Evolutionary conservation across 2,797 vertebrate genomes (phyloP).

Genomic region (Benthosema pterotum): DNA sequence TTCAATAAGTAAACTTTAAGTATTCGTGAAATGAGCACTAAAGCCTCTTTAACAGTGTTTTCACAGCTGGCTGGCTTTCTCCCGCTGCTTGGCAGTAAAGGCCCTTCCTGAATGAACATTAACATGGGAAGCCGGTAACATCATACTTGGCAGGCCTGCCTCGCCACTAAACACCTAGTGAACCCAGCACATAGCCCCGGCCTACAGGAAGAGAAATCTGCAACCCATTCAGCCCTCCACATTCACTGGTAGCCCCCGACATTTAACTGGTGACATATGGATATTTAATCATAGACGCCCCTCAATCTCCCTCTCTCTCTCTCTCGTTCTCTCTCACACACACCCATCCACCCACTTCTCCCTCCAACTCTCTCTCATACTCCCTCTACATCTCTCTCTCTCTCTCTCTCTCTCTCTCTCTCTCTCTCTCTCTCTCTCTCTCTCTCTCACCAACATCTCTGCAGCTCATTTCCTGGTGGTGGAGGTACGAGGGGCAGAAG

Average conservation of each 20-base stretch:
- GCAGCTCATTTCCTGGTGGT: constrained; percentile 9
- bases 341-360: background rate
- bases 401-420: background rate
- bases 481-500: constrained; percentile 12
- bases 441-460: background rate
- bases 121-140: constrained; percentile 79
- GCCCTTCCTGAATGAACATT: constrained; percentile 78
- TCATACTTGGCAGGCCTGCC: constrained; percentile 78
- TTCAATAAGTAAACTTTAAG: constrained; percentile 77
- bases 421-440: background rate
- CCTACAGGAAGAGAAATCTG: constrained; percentile 59
- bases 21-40: constrained; percentile 79
- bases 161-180: constrained; percentile 76
- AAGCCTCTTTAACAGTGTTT: constrained; percentile 81
- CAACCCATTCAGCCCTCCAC: constrained; percentile 39
- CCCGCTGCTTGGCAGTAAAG: constrained; percentile 70
- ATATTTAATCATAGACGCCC: constrained; percentile 55
- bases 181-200: constrained; percentile 64
- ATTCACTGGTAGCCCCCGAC: constrained; percentile 46
- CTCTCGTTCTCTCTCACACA: background rate
- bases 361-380: background rate
- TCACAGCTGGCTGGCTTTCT: constrained; percentile 76
- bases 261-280: constrained; percentile 67
- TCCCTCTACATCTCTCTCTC: background rate
- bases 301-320: background rate